phyloP scores from a whole-genome alignment of 2,888 invertebrate genomes.

The Cheilosia pagana region DNA sequence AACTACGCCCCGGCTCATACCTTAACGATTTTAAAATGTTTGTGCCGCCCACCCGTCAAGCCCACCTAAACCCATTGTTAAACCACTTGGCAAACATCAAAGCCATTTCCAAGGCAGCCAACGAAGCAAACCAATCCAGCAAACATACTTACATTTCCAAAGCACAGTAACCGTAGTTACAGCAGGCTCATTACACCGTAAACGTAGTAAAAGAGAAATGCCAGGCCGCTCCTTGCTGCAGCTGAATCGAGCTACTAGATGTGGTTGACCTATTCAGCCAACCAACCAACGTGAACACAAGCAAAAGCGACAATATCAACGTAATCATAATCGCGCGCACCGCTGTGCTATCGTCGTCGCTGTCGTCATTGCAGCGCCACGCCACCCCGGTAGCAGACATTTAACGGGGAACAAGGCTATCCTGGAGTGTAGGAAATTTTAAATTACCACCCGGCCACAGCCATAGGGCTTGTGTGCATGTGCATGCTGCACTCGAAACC shows the following conservation, averaged over 20 bases:
- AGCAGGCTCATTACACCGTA: conserved; percentile 29
- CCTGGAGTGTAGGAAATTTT: conserved; percentile 58
- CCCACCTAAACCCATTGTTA: no score
- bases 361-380: neutral
- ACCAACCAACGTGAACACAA: conserved; percentile 60
- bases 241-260: conserved; percentile 45
- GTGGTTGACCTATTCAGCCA: conserved; percentile 73
- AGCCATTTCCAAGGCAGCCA: conserved; percentile 21
- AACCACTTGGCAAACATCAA: conserved; percentile 51
- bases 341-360: neutral
- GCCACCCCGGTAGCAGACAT: conserved; percentile 51
- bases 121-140: conserved; percentile 43
- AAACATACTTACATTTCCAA: conserved; percentile 20
- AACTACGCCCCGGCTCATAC: no score
- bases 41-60: no score
- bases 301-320: conserved; percentile 56
- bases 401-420: conserved; percentile 30
- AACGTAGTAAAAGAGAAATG: conserved; percentile 48
- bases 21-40: no score
- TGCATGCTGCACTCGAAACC: conserved; percentile 37
- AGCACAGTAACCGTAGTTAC: conserved; percentile 21
- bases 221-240: conserved; percentile 46
- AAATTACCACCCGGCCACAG: conserved; percentile 56
- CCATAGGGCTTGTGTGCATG: conserved; percentile 32
- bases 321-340: conserved; percentile 62